Evolutionary conservation across 2,888 invertebrate genomes (phyloP), one percentile per base, ranked within the genome.

Genomic region (Zaprionus bogoriensis): DNA sequence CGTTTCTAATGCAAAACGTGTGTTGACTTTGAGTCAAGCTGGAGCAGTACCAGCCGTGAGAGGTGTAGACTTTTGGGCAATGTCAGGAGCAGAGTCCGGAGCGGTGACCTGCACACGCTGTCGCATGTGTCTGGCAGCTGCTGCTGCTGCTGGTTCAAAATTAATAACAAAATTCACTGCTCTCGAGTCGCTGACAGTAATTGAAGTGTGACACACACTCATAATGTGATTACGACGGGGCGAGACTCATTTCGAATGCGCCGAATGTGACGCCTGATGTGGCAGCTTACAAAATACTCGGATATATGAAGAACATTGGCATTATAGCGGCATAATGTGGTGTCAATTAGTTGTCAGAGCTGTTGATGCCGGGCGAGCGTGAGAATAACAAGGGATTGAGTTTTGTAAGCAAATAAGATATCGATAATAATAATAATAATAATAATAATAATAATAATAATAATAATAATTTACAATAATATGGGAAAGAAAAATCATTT

Each of bases 1-100:
- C 52, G 77, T 80, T 77, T 67, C 87, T 71, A 80, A 80, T 80
- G 85, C 80, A 87, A 80, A 80, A 77, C 80, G 85, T 80, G 87
- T 86, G 81, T 45, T 57, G 36, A 45, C 55, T 39, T 30, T 25
- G 7, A 30, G 12, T 7, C 7, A n/a, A 12, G 27, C 14, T 7
- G 12, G n/a, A 14, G 6, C 1, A 17, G 38, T 25, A 46, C 10
- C 10, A 2, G 7, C 6, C n/a, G n/a, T n/a, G n/a, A n/a, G n/a
- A n/a, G n/a, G n/a, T n/a, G n/a, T n/a, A n/a, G n/a, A n/a, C n/a
- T n/a, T n/a, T n/a, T n/a, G n/a, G n/a, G n/a, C n/a, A n/a, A n/a
- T n/a, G n/a, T n/a, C n/a, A 25, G 20, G n/a, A 32, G n/a, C n/a
- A 51, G 17, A n/a, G 20, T 22, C 12, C 2, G 17, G 41, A 14